A percentile compares a stretch with the other conserved stretches of the same genome.
Conservation (phyloP, 2,113 vertebrate species). For the Stercorarius parasiticus region DNA sequence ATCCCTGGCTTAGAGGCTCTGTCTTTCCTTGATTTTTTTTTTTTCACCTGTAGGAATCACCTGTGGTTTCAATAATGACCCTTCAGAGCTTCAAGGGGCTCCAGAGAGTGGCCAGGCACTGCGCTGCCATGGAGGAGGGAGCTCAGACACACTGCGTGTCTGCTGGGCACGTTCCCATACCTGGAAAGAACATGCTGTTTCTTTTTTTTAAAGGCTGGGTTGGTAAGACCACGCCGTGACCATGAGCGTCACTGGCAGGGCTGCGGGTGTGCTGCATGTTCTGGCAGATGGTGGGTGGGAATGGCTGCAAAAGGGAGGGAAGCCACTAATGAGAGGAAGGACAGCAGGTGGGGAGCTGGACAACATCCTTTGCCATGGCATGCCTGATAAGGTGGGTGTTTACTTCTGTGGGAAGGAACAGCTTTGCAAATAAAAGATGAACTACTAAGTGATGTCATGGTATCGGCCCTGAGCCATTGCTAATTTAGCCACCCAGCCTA, state of each 20-base stretch:
- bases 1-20: not conserved
- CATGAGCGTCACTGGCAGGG: not conserved
- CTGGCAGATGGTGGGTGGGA: conserved; percentile 9
- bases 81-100: not conserved
- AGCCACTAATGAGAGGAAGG: conserved; percentile 28
- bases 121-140: not conserved
- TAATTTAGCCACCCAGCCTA: not conserved
- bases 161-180: not conserved
- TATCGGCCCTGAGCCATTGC: not conserved
- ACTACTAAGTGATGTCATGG: not conserved
- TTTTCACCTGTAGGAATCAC: not conserved
- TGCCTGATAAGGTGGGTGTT: conserved; percentile 38
- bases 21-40: not conserved
- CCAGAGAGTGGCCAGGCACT: not conserved
- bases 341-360: conserved; percentile 22
- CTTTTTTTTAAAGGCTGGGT: not conserved
- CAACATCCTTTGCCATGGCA: conserved; percentile 6
- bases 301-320: not conserved
- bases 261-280: not conserved
- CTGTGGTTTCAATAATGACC: not conserved
- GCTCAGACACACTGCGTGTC: not conserved
- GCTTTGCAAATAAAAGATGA: conserved; percentile 61
- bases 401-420: conserved; percentile 44
- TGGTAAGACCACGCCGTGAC: not conserved
- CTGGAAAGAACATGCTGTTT: not conserved